A percentile compares a stretch with the other conserved stretches of the same genome.
phyloP scores from a whole-genome alignment of 2,113 vertebrate genomes.

The Odontophorus gujanensis region DNA sequence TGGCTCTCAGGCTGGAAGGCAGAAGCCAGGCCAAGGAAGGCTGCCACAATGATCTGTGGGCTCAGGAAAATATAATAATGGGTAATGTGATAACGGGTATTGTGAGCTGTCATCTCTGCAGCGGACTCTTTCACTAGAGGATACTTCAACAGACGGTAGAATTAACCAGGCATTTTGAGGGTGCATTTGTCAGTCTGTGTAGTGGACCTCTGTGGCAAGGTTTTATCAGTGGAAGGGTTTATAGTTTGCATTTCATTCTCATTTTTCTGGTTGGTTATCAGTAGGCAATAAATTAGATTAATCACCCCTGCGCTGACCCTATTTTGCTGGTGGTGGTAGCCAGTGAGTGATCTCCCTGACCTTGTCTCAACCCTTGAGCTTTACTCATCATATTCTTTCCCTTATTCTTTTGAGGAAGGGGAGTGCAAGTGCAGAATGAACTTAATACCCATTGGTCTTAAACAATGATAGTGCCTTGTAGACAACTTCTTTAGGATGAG shows the following conservation, averaged over 20 bases:
- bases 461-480: not conserved
- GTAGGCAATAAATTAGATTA: not conserved
- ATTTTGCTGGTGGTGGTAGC: not conserved
- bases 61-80: not conserved
- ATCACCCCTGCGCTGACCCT: not conserved
- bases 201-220: not conserved
- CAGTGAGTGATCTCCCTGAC: not conserved
- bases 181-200: not conserved
- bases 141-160: not conserved
- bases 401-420: not conserved
- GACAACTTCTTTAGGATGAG: not conserved
- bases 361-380: not conserved
- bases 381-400: not conserved
- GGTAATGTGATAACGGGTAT: fast-evolving
- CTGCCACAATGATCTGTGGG: fast-evolving
- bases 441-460: not conserved
- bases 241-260: not conserved
- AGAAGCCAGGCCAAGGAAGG: not conserved
- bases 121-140: not conserved
- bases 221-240: not conserved
- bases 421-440: not conserved
- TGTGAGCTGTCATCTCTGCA: not conserved
- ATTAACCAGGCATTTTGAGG: not conserved
- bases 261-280: not conserved
- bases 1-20: not conserved